Conservation (phyloP, 2,113 vertebrate species). For the Melospiza georgiana region DNA sequence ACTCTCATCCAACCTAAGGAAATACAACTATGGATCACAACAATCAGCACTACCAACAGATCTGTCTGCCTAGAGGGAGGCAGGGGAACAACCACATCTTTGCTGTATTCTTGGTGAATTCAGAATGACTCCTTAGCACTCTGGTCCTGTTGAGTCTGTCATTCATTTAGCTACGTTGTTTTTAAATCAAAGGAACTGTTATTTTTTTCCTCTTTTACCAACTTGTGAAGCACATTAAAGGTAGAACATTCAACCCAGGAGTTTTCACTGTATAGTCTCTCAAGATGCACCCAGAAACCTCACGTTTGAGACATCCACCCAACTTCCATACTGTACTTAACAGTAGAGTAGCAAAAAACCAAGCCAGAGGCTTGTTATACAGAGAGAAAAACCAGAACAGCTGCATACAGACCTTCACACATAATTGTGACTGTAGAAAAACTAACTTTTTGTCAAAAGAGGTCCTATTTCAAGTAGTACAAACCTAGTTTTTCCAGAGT, state of each 20-base stretch:
- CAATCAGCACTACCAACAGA: not conserved
- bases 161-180: not conserved
- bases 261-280: not conserved
- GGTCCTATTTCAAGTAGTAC: not conserved
- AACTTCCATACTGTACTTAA: not conserved
- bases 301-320: not conserved
- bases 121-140: not conserved
- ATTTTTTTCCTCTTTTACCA: not conserved
- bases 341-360: not conserved
- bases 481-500: not conserved
- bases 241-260: not conserved
- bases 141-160: not conserved
- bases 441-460: not conserved
- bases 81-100: not conserved
- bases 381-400: not conserved
- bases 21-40: not conserved
- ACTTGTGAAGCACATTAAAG: not conserved
- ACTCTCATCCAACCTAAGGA: not conserved
- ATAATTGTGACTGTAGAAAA: fast-evolving
- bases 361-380: not conserved
- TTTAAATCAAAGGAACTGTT: not conserved
- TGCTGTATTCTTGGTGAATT: not conserved
- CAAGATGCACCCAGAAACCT: not conserved
- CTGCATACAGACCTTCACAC: not conserved
- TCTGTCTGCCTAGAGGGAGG: not conserved